A percentile compares a stretch with the other conserved stretches of the same genome.
phyloP scores from a whole-genome alignment of 2,888 invertebrate genomes.

The Ctena decussata region DNA sequence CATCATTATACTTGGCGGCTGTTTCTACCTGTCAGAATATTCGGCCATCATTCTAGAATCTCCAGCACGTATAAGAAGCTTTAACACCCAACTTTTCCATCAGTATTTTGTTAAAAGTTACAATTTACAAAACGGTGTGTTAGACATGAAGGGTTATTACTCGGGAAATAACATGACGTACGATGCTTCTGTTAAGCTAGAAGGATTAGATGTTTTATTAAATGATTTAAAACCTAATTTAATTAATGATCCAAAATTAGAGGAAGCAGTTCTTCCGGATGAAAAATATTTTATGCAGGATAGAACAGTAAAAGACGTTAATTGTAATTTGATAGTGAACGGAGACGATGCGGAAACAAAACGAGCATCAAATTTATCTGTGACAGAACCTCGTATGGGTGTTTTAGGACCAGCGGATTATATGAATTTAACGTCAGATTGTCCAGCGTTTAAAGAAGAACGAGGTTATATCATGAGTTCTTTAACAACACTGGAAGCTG shows the following conservation, averaged over 20 bases:
- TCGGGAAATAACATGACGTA: background rate
- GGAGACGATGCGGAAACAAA: background rate
- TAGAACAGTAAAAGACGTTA: conserved; percentile 7
- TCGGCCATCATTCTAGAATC: background rate
- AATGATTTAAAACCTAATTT: conserved; percentile 3
- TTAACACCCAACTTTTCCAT: background rate
- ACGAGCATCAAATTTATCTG: background rate
- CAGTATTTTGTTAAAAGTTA: background rate
- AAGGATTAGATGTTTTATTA: background rate
- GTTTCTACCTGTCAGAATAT: background rate
- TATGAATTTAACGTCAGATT: conserved; percentile 37
- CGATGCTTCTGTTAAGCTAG: background rate
- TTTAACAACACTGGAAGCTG: conserved; percentile 69
- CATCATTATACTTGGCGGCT: background rate
- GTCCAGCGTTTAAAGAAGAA: conserved; percentile 43
- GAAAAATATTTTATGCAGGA: background rate
- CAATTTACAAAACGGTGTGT: background rate
- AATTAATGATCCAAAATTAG: conserved; percentile 1
- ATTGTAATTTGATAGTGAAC: background rate
- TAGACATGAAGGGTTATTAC: background rate
- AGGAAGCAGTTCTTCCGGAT: background rate
- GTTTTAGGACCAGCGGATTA: conserved; percentile 17
- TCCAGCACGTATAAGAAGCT: background rate
- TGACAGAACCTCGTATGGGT: background rate
- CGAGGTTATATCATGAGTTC: conserved; percentile 64